A percentile compares a stretch with the other conserved stretches of the same genome.
Evolutionary conservation across 2,113 vertebrate genomes (phyloP).

Genomic region (Hippocampus comes): DNA sequence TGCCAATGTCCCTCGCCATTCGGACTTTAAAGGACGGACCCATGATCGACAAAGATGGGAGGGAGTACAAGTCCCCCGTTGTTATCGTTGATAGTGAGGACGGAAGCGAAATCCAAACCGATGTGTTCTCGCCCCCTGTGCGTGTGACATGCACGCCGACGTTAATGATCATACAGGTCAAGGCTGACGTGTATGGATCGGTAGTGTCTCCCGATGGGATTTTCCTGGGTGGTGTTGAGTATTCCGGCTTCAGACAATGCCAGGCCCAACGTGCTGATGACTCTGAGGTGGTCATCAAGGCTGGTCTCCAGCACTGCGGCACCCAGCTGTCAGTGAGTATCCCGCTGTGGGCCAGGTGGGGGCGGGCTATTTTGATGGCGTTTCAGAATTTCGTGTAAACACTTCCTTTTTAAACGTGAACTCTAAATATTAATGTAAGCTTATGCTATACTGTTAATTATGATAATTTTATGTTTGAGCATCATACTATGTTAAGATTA

Average conservation of each 20-base stretch:
- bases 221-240: slow-evolving; percentile 15
- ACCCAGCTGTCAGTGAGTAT: slow-evolving; percentile 28
- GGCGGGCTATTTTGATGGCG: too few relatives aligned
- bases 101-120: too few relatives aligned
- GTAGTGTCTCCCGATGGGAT: slow-evolving; percentile 26
- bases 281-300: slow-evolving; percentile 28
- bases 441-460: too few relatives aligned
- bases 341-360: neutral
- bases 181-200: slow-evolving; percentile 15
- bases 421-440: too few relatives aligned
- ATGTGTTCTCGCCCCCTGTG: neutral
- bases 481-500: too few relatives aligned
- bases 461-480: too few relatives aligned
- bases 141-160: slow-evolving; percentile 26
- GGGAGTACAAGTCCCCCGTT: slow-evolving; percentile 33
- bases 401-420: too few relatives aligned
- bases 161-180: slow-evolving; percentile 30
- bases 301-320: slow-evolving; percentile 41
- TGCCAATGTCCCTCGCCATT: slow-evolving; percentile 16
- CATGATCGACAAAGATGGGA: slow-evolving; percentile 34
- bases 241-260: slow-evolving; percentile 6
- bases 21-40: slow-evolving; percentile 29
- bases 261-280: slow-evolving; percentile 9
- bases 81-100: neutral
- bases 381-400: too few relatives aligned